Evolutionary conservation across 2,797 vertebrate genomes (phyloP), one percentile per base, ranked within the genome.

Genomic region (Protonibea diacanthus): DNA sequence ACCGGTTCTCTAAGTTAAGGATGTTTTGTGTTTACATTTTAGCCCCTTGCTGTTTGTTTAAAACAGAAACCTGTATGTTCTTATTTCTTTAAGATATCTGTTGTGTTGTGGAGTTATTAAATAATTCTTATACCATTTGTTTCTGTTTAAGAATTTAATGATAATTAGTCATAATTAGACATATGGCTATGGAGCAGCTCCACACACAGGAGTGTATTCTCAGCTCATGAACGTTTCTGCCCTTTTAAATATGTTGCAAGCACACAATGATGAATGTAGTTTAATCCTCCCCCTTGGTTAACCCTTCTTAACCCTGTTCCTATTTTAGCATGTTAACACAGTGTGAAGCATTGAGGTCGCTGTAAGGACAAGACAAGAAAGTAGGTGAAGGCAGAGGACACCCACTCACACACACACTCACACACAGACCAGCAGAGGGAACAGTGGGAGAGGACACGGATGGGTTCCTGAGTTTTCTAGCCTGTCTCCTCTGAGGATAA

Each of bases 401-500:
- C 2, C 2, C 11, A 27, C 45, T 2, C 12, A 44, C 12, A 44
- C 64, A 42, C 23, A 33, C 49, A 21, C 13, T 40, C 64, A 47
- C 29, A 33, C 40, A 25, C 5, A 53, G 3, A 64, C 20, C 53
- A 60, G 44, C 52, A 64, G 53, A 78, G 57, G 45, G 56, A 49
- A n/a, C 42, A 67, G 25, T 23, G 21, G 6, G 12, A 27, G 23
- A 9, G 20, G 13, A 21, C 25, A 62, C 23, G 18, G 4, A 29
- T 2, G 4, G 11, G 52, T 38, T 29, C 13, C 15, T 45, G 47
- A n/a, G 58, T 55, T 53, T 27, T 62, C 4, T 9, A 25, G 27
- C 47, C 20, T 44, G 48, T 70, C 49, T 75, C 15, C 60, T 74
- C 51, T 40, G 29, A 56, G 48, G 76, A 42, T 60, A 55, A 82